Evolutionary conservation across 2,888 invertebrate species (phyloP), one percentile per base, ranked within the genome.

Genomic region (Trichogramma dendrolimi): DNA sequence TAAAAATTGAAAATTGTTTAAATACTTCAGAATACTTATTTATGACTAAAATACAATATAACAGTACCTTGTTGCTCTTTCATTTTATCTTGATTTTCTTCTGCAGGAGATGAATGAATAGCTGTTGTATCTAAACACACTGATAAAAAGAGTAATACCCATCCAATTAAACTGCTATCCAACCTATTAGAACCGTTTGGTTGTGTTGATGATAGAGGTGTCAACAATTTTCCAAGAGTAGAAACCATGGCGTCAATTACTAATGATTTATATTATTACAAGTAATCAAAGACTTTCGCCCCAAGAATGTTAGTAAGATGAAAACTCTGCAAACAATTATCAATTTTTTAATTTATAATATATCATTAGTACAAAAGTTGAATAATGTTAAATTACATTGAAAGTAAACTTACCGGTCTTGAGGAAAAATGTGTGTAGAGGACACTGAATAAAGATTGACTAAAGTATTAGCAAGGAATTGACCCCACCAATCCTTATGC

Each of bases 401-500:
- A 39, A 54, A 11, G 14, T 52, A 14, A 46, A 67, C 72, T 67
- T 75, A 91, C 91, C 94, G 87, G 80, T 95, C 94, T 71, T 94
- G 90, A 10, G 94, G 91, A 67, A 91, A 90, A 55, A 91, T 88
- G 69, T 87, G 85, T 40, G 87, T 88, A 69, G 91, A 90, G 51
- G 88, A 86, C 0, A 90, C 87, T 1, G 90, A 87, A 77, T 92
- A 94, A 71, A 93, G 86, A 65, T 85, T 83, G 38, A 87, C 86
- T 61, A 96, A 84, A 40, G 90, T 90, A 72, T 90, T 88, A 0
- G 93, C 91, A n/a, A 96, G 83, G 73, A 92, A 93, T 68, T 88
- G 86, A 49, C 95, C 95, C 95, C 96, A 96, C 91, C 94, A 96
- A 7, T 84, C 81, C 74, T 88, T 87, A 60, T 85, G 83, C 55